Base-by-base conservation (phyloP, 2,888 invertebrate species). In the Xylocampa areola region DNA sequence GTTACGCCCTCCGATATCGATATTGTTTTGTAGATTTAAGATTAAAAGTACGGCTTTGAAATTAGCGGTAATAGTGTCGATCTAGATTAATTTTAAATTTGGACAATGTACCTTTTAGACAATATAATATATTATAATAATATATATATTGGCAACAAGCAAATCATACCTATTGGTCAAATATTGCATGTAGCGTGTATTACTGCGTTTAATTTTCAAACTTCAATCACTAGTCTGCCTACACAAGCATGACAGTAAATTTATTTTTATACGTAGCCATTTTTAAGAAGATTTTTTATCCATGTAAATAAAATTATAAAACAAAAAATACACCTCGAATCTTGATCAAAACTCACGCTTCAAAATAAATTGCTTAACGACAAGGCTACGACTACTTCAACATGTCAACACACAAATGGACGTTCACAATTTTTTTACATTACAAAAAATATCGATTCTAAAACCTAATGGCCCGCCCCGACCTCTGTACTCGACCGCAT, bases 21-120 rank as follows among this genome's bases (percentile, higher is more conserved):
- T 92, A 91, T 91, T 91, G 89, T 92, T 91, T 91, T 90, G 86
- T 88, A 90, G 90, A 90, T 91, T 84, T 76, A 76, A 86, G 86
- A 88, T 89, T 84, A 82, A 70, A 49, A 58, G 77, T 81, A 44
- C 57, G 80, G 86, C 85, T 67, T 67, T 53, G 48, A 74, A 73
- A 65, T 6, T 0, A 62, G 82, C 84, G 84, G 40, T 13, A n/a
- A 16, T 14, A 30, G 14, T 39, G 14, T 25, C 7, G 25, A 25
- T 25, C 8, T 25, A 25, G 25, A 8, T 25, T 6, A 1, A 25
- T 25, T 7, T 21, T 1, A 7, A 21, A 21, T 25, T 1, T 2
- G 8, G 1, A 25, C 10, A 8, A 8, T 25, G 25, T 8, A 25
- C 0, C 5, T 10, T 25, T 1, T 1, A 25, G n/a, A n/a, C n/a